A percentile compares a stretch with the other conserved stretches of the same genome.
phyloP scores from a whole-genome alignment of 2,888 invertebrate genomes.

The Agrochola circellaris region DNA sequence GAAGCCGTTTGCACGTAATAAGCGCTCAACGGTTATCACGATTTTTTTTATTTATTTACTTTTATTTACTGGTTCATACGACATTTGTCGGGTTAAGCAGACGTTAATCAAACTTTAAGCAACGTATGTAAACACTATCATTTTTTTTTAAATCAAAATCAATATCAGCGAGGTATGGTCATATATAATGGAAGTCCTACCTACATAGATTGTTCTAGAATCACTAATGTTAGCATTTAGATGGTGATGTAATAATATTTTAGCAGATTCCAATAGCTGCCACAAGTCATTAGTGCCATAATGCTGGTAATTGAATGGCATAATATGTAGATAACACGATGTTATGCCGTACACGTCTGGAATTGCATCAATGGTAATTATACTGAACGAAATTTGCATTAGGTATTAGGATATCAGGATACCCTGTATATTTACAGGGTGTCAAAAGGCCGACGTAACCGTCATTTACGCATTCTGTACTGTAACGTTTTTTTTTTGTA shows the following conservation, averaged over 20 bases:
- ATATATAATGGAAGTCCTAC: background rate
- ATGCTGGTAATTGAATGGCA: constrained; percentile 45
- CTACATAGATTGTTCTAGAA: background rate
- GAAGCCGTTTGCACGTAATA: no score
- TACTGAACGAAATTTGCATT: constrained; percentile 25
- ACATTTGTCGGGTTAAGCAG: no score
- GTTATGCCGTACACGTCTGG: constrained; percentile 29
- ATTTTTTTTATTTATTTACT: no score
- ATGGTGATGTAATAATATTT: constrained; percentile 41
- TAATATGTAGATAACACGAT: constrained; percentile 24
- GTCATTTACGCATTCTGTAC: no score
- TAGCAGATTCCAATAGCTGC: constrained; percentile 33
- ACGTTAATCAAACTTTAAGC: no score
- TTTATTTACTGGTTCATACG: no score
- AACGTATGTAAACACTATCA: background rate
- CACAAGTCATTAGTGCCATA: constrained; percentile 38
- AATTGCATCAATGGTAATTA: constrained; percentile 28
- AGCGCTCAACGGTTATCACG: no score
- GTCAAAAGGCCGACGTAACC: no score
- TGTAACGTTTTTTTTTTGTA: no score
- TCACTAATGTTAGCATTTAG: constrained; percentile 27
- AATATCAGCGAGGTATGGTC: background rate
- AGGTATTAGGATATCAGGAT: constrained; percentile 7
- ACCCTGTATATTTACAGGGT: no score
- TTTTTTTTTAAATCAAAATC: background rate